Base-by-base conservation (phyloP, 2,888 invertebrate genomes). In the Amblyteles armatorius region DNA sequence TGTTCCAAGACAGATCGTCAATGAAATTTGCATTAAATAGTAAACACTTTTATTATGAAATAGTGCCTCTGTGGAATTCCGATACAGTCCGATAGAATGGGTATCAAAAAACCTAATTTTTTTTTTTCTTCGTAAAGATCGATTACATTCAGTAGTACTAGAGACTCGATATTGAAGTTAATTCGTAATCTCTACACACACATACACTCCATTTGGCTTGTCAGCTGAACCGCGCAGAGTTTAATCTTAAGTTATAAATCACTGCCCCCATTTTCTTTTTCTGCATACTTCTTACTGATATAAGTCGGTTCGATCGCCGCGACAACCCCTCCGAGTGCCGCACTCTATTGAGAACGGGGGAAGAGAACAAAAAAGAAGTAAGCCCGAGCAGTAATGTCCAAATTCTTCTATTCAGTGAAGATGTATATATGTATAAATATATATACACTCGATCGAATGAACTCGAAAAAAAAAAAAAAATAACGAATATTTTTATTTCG, bases 31-130 rank as follows among this genome's bases (percentile, higher is more conserved):
- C 63, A 44, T 77, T 85, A 63, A 77, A 80, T 72, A 79, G 68
- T 79, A 85, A 85, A 85, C 79, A 85, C 79, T 71, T 85, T 85
- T 85, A 85, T 85, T 85, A 85, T 67, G 85, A 85, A 85, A 83
- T 85, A 83, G 85, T 83, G 85, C 85, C 79, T 67, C 85, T 77
- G 79, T 83, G 85, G 72, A 83, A 80, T 77, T 83, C 26, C 76
- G 83, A 60, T 83, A 85, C 85, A 83, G 73, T 83, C 72, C 2
- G 83, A 68, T 77, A 82, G 82, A 85, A 83, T 85, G 76, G 79
- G 83, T 85, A 85, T 85, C 79, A 85, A 85, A 85, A 85, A 83
- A 83, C 77, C 83, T 85, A 80, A 72, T 77, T 16, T 48, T 48
- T 48, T 13, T 13, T 48, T 77, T 71, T 73, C 36, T 5, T 48